Evolutionary conservation across 1,140 invertebrate genomes (phyloP), one percentile per base, ranked within the genome.

Genomic region (Aphelenchoides fujianensis): DNA sequence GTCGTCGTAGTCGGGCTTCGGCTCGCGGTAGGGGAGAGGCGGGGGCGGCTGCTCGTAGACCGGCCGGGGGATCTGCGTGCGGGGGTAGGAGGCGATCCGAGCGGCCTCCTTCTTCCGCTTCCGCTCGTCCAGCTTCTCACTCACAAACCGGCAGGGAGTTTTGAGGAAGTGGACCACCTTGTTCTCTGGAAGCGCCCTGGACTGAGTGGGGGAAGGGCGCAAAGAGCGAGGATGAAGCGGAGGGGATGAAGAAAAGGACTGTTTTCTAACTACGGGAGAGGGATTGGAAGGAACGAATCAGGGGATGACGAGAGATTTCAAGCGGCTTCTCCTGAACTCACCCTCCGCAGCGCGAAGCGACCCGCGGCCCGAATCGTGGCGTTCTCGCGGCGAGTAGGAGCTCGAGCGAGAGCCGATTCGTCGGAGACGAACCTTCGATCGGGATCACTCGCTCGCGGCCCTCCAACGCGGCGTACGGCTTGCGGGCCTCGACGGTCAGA

Each of bases 401-500:
- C 73, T 81, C 9, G 72, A 72, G 52, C 73, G 72, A 36, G 79
- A 71, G 2, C 75, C 75, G 19, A 73, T n/a, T 30, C 69, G 23
- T 34, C 34, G 55, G n/a, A 12, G 74, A 72, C 27, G 74, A 36
- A 28, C 81, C 81, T 31, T 82, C 82, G 54, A 82, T 82, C 31
- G 81, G 81, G 54, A 82, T 82, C 36, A 73, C 48, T 19, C 81
- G 76, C 64, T 82, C 81, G 27, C 80, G 69, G 27, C 78, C 76
- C 30, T 82, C 70, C 9, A 84, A 52, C 27, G 78, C 79, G 32
- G 68, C 57, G 53, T 70, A 64, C 57, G 69, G 78, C 64, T 80
- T 81, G 36, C 71, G 75, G 16, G 81, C 81, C 54, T 84, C 82
- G 16, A 82, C 82, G 19, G 68, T 81, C 36, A 82, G 70, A 48